phyloP scores from a whole-genome alignment of 2,113 vertebrate species.

The Actinemys pallida region DNA sequence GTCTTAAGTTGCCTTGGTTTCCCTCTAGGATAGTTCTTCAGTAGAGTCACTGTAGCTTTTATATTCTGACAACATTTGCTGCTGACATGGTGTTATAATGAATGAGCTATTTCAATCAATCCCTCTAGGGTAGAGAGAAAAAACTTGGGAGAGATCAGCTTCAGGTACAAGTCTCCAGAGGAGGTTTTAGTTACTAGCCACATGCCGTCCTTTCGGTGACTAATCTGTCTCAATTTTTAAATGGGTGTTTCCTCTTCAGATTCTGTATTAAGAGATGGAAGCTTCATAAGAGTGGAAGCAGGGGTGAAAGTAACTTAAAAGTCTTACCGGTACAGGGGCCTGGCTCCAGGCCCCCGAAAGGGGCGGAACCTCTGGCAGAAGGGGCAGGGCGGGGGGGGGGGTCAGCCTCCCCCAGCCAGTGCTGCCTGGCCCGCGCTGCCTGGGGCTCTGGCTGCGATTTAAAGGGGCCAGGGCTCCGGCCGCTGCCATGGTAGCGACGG shows the following conservation, averaged over 20 bases:
- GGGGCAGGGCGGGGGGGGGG: no score
- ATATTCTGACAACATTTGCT: background rate
- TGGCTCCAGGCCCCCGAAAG: no score
- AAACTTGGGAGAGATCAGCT: background rate
- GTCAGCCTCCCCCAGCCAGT: no score
- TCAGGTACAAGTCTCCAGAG: background rate
- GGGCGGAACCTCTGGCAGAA: no score
- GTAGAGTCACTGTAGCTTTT: constrained; percentile 18
- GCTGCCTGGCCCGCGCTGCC: no score
- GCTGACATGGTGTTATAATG: constrained; percentile 36
- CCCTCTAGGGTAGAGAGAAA: background rate
- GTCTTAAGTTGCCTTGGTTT: accelerated
- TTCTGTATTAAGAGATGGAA: background rate
- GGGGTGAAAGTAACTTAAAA: no score
- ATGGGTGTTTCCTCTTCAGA: background rate
- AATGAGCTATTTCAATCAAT: constrained; percentile 46
- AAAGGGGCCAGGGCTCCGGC: no score
- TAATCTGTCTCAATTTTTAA: background rate
- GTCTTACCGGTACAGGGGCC: no score
- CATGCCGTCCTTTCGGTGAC: constrained; percentile 38
- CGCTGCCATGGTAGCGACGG: no score
- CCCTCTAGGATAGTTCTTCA: constrained; percentile 27
- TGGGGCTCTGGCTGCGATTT: no score
- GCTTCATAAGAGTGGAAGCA: background rate
- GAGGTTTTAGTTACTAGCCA: constrained; percentile 29